These are phyloP conservation scores for Hydrotaea diabolus DNA, from an alignment of 2,888 invertebrate species.

Conservation along the genomic window DNA sequence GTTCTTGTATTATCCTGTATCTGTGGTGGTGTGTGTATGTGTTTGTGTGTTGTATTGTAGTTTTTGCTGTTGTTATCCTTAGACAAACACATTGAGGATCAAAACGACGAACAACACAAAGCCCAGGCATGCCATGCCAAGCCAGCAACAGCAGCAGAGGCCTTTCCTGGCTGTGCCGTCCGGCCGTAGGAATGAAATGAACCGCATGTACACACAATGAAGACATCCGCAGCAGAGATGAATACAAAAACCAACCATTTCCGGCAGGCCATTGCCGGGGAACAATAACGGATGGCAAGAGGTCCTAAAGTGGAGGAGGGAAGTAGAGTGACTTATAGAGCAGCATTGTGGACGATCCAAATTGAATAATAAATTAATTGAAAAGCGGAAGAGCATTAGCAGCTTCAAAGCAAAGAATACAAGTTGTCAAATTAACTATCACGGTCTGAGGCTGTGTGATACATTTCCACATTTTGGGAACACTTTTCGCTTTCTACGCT, in stretches of 20 bases:
- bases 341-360: background rate
- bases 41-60: background rate
- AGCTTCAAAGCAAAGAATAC: no score
- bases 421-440: no score
- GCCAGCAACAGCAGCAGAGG: background rate
- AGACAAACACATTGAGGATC: slow-evolving; percentile 24
- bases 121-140: no score
- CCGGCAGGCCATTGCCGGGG: background rate
- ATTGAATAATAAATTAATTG: slow-evolving; percentile 4
- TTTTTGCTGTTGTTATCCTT: slow-evolving; percentile 20
- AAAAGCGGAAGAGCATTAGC: background rate
- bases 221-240: slow-evolving; percentile 5
- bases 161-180: background rate
- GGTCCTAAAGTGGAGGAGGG: background rate
- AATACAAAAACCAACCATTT: background rate
- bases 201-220: slow-evolving; percentile 7
- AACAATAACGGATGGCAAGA: no score
- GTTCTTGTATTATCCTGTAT: background rate
- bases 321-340: background rate
- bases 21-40: slow-evolving; percentile 2
- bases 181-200: slow-evolving; percentile 19
- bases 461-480: no score
- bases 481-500: no score
- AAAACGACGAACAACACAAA: background rate
- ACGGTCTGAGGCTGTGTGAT: no score